Conservation (phyloP, 2,888 invertebrate species). For the Deroplatys truncata region DNA sequence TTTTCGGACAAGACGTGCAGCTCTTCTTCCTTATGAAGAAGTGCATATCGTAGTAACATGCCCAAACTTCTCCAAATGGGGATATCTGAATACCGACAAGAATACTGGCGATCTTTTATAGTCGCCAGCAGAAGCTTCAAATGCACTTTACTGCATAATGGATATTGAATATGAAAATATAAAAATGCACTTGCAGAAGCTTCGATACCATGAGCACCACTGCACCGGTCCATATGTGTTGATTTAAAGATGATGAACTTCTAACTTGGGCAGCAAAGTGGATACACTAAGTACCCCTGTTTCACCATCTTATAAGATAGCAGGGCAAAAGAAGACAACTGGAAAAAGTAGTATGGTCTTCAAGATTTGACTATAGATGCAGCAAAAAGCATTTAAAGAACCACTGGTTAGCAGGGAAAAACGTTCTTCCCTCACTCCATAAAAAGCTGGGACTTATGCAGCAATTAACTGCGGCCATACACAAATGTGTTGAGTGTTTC, state of each 20-base stretch:
- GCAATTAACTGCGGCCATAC: not conserved
- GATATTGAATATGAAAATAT: conserved; percentile 25
- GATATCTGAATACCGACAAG: not conserved
- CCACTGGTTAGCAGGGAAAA: no score
- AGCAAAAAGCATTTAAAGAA: no score
- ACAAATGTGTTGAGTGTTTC: not conserved
- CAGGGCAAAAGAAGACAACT: conserved; percentile 27
- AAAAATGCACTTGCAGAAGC: conserved; percentile 24
- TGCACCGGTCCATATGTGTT: no score
- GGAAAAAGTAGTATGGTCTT: conserved; percentile 25
- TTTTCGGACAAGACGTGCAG: no score
- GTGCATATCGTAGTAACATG: not conserved
- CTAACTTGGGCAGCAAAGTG: conserved; percentile 33
- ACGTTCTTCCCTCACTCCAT: no score
- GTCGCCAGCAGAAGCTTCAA: not conserved
- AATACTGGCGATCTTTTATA: not conserved
- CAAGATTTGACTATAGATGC: no score
- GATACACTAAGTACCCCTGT: conserved; percentile 35
- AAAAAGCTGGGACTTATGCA: not conserved
- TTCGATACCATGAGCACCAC: not conserved
- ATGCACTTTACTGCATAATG: not conserved
- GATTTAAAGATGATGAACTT: conserved; percentile 28
- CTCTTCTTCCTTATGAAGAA: no score
- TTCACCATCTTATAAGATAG: conserved; percentile 34
- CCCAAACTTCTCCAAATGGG: not conserved